These are phyloP conservation scores for Plectrocnemia conspersa DNA, from an alignment of 1,140 invertebrate genomes.

Conservation along the genomic window DNA sequence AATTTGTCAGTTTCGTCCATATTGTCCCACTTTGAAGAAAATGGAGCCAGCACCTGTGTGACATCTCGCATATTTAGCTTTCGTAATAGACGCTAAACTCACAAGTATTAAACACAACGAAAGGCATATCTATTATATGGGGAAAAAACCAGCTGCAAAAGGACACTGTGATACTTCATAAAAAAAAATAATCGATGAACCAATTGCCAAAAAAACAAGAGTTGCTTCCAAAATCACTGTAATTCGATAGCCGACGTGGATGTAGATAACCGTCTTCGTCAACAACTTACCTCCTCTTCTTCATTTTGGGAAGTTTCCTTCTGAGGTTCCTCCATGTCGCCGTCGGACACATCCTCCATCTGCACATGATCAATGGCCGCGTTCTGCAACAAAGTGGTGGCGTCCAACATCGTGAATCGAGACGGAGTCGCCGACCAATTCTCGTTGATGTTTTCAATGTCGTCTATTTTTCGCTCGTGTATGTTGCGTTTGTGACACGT, in stretches of 20 bases:
- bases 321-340: slow-evolving; percentile 46
- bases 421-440: slow-evolving; percentile 76
- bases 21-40: slow-evolving; percentile 58
- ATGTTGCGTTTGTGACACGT: slow-evolving; percentile 78
- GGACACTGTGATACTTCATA: slow-evolving; percentile 2
- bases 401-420: slow-evolving; percentile 65
- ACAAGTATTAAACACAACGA: slow-evolving; percentile 12
- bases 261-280: too few species aligned
- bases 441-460: slow-evolving; percentile 71
- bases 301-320: slow-evolving; percentile 39
- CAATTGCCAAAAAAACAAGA: not conserved
- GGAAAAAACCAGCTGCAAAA: slow-evolving; percentile 5
- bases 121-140: slow-evolving; percentile 8
- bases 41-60: slow-evolving; percentile 50
- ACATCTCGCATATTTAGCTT: slow-evolving; percentile 41
- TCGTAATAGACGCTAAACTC: slow-evolving; percentile 19
- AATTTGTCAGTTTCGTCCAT: slow-evolving; percentile 61
- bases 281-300: slow-evolving; percentile 32
- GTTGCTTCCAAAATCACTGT: not conserved
- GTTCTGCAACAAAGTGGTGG: slow-evolving; percentile 76
- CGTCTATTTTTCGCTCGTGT: slow-evolving; percentile 72
- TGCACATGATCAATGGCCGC: slow-evolving; percentile 58
- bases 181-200: not conserved
- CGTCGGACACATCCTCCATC: slow-evolving; percentile 57
- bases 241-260: too few species aligned